Percentiles rank a stretch among this genome's conserved stretches.
Conservation (phyloP, 1,140 invertebrate genomes). For the Pseudobourletiella spinata region DNA sequence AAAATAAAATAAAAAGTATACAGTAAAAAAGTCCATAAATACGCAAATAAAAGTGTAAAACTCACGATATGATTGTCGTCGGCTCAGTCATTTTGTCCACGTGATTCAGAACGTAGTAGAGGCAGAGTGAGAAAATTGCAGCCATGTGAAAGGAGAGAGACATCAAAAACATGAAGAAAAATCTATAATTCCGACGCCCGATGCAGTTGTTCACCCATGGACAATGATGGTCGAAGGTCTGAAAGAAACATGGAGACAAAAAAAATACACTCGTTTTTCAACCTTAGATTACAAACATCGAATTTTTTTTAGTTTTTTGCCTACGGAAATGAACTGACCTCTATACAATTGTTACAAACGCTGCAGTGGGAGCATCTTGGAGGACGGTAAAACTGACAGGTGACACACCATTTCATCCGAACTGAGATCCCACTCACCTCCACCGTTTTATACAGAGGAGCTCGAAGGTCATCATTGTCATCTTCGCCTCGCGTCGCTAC, state of each 20-base stretch:
- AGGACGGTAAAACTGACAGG: slow-evolving; percentile 98
- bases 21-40: background rate
- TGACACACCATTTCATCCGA: slow-evolving; percentile 99
- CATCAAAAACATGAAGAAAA: slow-evolving; percentile 96
- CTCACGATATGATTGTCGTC: slow-evolving; percentile 84
- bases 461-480: slow-evolving; percentile 91
- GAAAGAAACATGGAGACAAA: slow-evolving; percentile 33
- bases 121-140: slow-evolving; percentile 85
- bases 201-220: slow-evolving; percentile 99
- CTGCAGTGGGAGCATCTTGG: slow-evolving; percentile 98
- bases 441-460: slow-evolving; percentile 94
- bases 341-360: slow-evolving; percentile 97
- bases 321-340: slow-evolving; percentile 65
- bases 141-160: slow-evolving; percentile 95
- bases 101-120: slow-evolving; percentile 81
- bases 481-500: slow-evolving; percentile 91
- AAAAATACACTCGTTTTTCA: too few species aligned
- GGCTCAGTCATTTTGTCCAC: slow-evolving; percentile 69
- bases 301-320: too few species aligned
- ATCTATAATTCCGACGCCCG: slow-evolving; percentile 94
- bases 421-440: slow-evolving; percentile 97
- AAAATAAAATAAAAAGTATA: background rate
- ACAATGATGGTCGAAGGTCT: slow-evolving; percentile 99
- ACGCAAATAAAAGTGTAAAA: slow-evolving; percentile 35
- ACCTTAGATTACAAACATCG: too few species aligned